A percentile compares a stretch with the other conserved stretches of the same genome.
These are phyloP conservation scores for Kryptopterus vitreolus DNA, from an alignment of 2,797 vertebrate genomes.

Conservation along the genomic window DNA sequence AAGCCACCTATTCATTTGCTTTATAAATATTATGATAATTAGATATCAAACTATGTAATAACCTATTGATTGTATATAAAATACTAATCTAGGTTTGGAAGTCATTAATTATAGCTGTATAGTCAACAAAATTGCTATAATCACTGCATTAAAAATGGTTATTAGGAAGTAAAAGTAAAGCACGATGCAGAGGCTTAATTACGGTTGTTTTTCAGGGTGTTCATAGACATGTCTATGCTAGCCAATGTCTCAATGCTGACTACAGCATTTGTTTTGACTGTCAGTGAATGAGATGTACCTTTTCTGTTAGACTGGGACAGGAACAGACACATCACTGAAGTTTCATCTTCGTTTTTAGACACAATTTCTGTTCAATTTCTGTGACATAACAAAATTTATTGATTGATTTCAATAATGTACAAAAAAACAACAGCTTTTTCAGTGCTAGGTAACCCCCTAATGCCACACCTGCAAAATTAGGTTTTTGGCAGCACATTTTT, in stretches of 20 bases:
- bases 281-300: conserved; percentile 44
- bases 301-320: conserved; percentile 19
- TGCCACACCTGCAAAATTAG: neutral
- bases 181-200: conserved; percentile 42
- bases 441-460: neutral
- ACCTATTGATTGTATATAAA: neutral
- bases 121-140: conserved; percentile 30
- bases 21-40: neutral
- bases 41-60: neutral
- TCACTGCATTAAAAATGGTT: neutral
- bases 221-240: conserved; percentile 65
- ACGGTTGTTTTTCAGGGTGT: conserved; percentile 56
- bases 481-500: neutral
- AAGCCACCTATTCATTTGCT: neutral
- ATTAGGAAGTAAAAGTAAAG: conserved; percentile 39
- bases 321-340: neutral
- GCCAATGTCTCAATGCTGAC: conserved; percentile 63
- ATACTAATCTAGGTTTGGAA: conserved; percentile 1
- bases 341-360: neutral
- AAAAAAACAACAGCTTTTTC: neutral
- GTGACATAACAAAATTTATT: too few species aligned
- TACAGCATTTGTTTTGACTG: conserved; percentile 62
- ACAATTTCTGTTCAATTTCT: neutral
- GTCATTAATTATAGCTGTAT: conserved; percentile 2
- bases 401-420: neutral